These are phyloP conservation scores for Spheniscus humboldti DNA, from an alignment of 2,797 vertebrate species.

Conservation along the genomic window DNA sequence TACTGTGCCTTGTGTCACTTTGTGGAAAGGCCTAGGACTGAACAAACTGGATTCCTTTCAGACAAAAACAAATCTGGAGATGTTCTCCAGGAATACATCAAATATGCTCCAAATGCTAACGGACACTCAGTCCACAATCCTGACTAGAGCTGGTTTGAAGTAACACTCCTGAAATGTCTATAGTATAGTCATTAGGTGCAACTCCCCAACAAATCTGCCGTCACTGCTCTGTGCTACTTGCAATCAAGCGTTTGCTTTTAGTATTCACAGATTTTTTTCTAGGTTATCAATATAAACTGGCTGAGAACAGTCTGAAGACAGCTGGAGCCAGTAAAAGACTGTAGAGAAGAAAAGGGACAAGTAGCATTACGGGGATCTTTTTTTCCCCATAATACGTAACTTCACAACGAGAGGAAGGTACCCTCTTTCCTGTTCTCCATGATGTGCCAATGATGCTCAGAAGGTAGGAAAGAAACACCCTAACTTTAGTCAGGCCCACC, in stretches of 20 bases:
- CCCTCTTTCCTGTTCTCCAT: background rate
- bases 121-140: background rate
- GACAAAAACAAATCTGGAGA: background rate
- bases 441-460: background rate
- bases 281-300: background rate
- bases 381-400: rapidly evolving
- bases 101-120: background rate
- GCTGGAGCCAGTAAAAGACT: background rate
- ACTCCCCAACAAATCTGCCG: background rate
- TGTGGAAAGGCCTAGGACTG: background rate
- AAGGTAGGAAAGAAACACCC: background rate
- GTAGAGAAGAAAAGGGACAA: background rate
- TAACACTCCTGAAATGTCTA: background rate
- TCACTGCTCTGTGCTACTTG: background rate
- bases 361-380: rapidly evolving
- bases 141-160: background rate
- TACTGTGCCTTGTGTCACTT: background rate
- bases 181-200: background rate
- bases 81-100: background rate
- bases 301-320: background rate
- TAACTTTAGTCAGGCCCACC: background rate
- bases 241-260: background rate
- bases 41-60: background rate
- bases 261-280: background rate
- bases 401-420: background rate